phyloP scores from a whole-genome alignment of 1,140 invertebrate species.

The Drosophila obscura region DNA sequence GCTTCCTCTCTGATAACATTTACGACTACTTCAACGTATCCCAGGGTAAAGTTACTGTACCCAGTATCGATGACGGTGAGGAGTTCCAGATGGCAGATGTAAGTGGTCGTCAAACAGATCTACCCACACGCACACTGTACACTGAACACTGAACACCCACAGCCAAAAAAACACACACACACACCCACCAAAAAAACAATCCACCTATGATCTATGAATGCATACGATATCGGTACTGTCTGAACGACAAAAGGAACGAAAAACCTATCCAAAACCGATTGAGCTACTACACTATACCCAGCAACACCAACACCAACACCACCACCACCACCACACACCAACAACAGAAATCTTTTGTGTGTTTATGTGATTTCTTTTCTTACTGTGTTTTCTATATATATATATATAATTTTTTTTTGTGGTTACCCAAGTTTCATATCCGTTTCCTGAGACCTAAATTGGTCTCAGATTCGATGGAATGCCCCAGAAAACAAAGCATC shows the following conservation, averaged over 20 bases:
- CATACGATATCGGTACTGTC: constrained; percentile 53
- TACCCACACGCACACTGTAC: constrained; percentile 12
- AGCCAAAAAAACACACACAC: constrained; percentile 21
- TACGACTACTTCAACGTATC: constrained; percentile 96
- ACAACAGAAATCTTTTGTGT: constrained; percentile 48
- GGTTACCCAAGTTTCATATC: constrained; percentile 69
- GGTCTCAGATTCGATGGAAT: constrained; percentile 53
- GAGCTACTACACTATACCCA: constrained; percentile 26
- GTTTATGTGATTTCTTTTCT: constrained; percentile 37
- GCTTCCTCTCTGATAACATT: constrained; percentile 93
- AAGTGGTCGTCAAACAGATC: constrained; percentile 83
- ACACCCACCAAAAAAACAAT: constrained; percentile 22
- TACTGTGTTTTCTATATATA: constrained; percentile 36
- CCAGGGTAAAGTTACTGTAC: constrained; percentile 98
- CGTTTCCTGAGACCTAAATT: constrained; percentile 6
- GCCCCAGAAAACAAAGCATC: constrained; percentile 50
- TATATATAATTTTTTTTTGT: constrained; percentile 32
- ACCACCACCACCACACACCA: constrained; percentile 31
- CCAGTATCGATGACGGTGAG: constrained; percentile 97
- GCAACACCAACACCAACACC: constrained; percentile 48
- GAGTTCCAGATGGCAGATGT: constrained; percentile 94
- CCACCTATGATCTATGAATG: constrained; percentile 14
- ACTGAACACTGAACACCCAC: constrained; percentile 33
- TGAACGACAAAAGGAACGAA: constrained; percentile 45
- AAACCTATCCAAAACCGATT: constrained; percentile 22